A percentile compares a stretch with the other conserved stretches of the same genome.
Conservation (phyloP, 1,140 invertebrate species). For the Drosophila melanogaster region DNA sequence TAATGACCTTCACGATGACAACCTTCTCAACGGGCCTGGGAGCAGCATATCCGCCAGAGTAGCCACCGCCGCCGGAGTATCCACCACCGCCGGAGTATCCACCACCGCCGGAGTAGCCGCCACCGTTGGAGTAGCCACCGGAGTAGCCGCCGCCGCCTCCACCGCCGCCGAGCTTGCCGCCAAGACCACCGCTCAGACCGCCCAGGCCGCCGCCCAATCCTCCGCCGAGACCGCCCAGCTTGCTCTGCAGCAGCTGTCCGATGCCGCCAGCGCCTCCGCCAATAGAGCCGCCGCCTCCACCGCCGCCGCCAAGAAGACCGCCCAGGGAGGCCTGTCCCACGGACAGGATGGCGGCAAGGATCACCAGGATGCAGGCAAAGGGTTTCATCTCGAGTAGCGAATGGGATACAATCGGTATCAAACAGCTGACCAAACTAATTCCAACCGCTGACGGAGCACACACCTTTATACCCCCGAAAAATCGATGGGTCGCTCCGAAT, state of each 20-base stretch:
- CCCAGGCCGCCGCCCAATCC: constrained; percentile 54
- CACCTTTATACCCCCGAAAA: constrained; percentile 63
- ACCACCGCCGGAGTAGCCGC: constrained; percentile 8
- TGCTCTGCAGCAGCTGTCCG: constrained; percentile 60
- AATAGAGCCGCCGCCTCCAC: constrained; percentile 54
- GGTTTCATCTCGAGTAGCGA: constrained; percentile 62
- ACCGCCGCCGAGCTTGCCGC: constrained; percentile 37
- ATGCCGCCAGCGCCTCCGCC: constrained; percentile 55
- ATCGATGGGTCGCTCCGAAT: constrained; percentile 24
- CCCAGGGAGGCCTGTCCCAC: constrained; percentile 58
- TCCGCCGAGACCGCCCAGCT: constrained; percentile 49
- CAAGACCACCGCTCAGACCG: constrained; percentile 39
- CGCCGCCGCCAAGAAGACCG: constrained; percentile 62
- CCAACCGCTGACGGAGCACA: constrained; percentile 21
- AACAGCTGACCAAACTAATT: constrained; percentile 73
- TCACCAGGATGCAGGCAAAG: constrained; percentile 72
- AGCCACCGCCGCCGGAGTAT: constrained; percentile 28
- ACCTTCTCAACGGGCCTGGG: constrained; percentile 55
- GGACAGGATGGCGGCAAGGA: constrained; percentile 65
- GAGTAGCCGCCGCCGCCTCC: constrained; percentile 21
- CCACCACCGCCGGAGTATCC: constrained; percentile 34
- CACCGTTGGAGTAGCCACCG: constrained; percentile 24
- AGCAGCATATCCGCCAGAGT: constrained; percentile 34
- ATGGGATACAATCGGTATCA: constrained; percentile 20
- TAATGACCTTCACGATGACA: constrained; percentile 64